Conservation (phyloP, 2,797 vertebrate species). For the Lepilemur septentrionalis region DNA sequence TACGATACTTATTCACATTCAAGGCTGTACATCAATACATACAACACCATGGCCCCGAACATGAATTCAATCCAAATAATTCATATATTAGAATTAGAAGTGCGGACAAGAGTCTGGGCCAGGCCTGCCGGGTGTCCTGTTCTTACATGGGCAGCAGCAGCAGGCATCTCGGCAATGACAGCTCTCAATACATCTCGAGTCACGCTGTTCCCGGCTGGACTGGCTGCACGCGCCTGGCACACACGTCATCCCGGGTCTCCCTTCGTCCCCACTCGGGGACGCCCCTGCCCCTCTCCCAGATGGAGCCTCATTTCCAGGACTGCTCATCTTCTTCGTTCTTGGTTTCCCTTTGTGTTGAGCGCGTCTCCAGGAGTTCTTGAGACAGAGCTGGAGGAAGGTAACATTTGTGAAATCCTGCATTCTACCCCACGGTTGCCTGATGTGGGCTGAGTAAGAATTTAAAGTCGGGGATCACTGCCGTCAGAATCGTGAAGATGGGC, state of each 20-base stretch:
- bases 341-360: neutral
- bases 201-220: neutral
- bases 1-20: slow-evolving; percentile 99
- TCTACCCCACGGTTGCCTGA: accelerated
- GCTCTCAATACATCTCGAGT: neutral
- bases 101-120: neutral
- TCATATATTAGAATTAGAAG: slow-evolving; percentile 98
- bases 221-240: neutral
- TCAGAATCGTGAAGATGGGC: neutral
- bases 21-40: slow-evolving; percentile 99
- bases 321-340: neutral
- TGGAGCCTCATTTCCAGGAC: neutral
- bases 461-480: accelerated
- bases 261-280: neutral
- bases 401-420: accelerated
- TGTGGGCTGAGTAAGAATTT: neutral
- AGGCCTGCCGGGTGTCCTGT: accelerated
- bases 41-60: slow-evolving; percentile 99
- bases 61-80: slow-evolving; percentile 99
- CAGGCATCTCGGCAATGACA: neutral
- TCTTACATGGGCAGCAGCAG: neutral
- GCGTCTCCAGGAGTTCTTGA: neutral
- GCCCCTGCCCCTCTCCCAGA: neutral
- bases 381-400: neutral
- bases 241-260: neutral